These are phyloP conservation scores for Tympanuchus pallidicinctus DNA, from an alignment of 2,113 vertebrate genomes.

Conservation along the genomic window DNA sequence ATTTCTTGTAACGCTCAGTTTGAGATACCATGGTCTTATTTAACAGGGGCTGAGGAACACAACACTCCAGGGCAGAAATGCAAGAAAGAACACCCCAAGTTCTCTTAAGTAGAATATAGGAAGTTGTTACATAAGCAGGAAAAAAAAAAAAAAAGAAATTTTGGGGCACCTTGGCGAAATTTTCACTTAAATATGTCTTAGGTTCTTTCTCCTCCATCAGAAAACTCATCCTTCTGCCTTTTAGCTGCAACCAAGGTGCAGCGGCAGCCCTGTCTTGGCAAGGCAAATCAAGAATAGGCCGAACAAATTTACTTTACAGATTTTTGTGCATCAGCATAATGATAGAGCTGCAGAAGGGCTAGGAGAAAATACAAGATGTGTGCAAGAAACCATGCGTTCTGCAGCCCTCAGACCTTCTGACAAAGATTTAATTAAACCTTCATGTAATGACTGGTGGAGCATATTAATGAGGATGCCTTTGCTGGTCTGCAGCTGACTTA, in stretches of 20 bases:
- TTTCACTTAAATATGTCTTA: neutral
- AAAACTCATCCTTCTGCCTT: neutral
- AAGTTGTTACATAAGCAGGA: neutral
- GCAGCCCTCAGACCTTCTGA: neutral
- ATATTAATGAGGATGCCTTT: neutral
- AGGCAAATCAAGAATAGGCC: neutral
- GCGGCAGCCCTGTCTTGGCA: neutral
- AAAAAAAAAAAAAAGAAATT: neutral
- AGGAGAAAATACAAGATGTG: neutral
- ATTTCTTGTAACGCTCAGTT: neutral
- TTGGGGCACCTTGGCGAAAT: neutral
- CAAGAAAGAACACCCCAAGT: neutral
- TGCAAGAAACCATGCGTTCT: neutral
- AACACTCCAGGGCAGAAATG: accelerated
- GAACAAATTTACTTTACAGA: neutral
- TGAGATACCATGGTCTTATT: neutral
- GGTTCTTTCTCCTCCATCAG: neutral
- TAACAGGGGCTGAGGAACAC: neutral
- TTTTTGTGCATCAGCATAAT: neutral
- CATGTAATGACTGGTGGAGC: neutral
- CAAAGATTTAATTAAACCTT: constrained; percentile 1
- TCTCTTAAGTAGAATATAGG: accelerated
- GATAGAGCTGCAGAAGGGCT: neutral
- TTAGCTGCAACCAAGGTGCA: neutral
- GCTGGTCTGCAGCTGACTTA: constrained; percentile 17